Base-by-base conservation (phyloP, 2,888 invertebrate genomes). In the Dynastes grantii region DNA sequence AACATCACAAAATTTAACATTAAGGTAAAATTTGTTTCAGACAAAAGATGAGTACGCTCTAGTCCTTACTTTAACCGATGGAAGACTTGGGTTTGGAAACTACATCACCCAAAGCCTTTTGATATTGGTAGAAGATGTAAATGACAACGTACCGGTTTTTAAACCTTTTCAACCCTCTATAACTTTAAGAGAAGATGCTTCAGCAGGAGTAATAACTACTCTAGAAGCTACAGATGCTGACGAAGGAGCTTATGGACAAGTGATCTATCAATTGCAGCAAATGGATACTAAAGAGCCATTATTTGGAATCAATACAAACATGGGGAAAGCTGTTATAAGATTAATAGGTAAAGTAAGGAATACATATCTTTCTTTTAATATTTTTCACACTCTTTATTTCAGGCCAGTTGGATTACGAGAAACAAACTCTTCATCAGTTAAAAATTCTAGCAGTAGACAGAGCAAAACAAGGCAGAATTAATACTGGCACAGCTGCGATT, bases 221-320 rank as follows among this genome's bases (percentile, higher is more conserved):
- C 92, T 97, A 37, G 96, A 97, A 89, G 97, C 97, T 11, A 95
- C 94, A 3, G 97, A 97, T 88, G 92, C 94, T 73, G 97, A 97
- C 86, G 96, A 97, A 89, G 97, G 97, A 67, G 95, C 96, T 55
- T 97, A 97, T 85, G 97, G 97, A 61, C 97, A 97, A 91, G 95
- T 97, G 32, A 92, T 97, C 27, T 97, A 97, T 87, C 93, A 95
- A 85, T 90, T 97, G 79, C 93, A 96, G 90, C 96, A 96, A 85
- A 89, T 94, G 73, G 96, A 96, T 82, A 94, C 94, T 11, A 95
- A 96, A 82, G 92, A 93, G 78, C 92, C 93, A 70, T 90, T 93
- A 77, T 97, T 97, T 87, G 92, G 94, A 37, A 93, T 97, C 71
- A 93, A 94, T 83, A 97, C 97, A 1, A 92, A 94, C 22, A 95